These are phyloP conservation scores for Beris chalybata DNA, from an alignment of 2,888 invertebrate genomes.

Conservation along the genomic window DNA sequence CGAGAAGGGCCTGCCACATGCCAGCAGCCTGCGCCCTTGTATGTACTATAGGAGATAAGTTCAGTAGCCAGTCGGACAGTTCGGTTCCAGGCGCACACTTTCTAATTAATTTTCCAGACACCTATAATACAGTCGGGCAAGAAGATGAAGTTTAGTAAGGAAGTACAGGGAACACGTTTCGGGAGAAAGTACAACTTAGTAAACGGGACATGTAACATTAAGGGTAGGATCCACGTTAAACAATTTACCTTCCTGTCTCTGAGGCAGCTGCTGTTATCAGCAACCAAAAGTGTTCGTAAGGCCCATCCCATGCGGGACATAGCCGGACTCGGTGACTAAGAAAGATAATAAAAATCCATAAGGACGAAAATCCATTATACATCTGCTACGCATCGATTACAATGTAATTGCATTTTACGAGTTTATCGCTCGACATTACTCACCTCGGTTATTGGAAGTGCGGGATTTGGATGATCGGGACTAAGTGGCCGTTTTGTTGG, in stretches of 20 bases:
- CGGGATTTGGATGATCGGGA: conserved; percentile 68
- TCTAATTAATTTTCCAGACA: conserved; percentile 65
- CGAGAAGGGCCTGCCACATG: conserved; percentile 82
- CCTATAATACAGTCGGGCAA: conserved; percentile 44
- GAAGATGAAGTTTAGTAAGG: background rate
- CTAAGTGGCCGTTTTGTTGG: conserved; percentile 62
- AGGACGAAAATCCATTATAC: background rate
- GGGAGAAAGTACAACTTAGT: background rate
- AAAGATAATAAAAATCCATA: background rate
- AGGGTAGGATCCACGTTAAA: background rate
- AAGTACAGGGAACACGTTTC: too few relatives aligned
- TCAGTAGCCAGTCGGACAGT: conserved; percentile 78
- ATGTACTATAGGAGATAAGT: conserved; percentile 65
- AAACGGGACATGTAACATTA: conserved; percentile 1
- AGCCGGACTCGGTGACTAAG: conserved; percentile 64
- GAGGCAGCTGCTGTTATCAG: conserved; percentile 65
- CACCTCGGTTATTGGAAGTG: conserved; percentile 67
- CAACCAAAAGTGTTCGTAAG: conserved; percentile 67
- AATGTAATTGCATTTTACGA: background rate
- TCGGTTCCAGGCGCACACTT: conserved; percentile 77
- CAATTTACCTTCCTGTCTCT: conserved; percentile 63
- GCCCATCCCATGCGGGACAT: conserved; percentile 72
- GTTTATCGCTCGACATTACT: conserved; percentile 41
- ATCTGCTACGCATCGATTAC: background rate
- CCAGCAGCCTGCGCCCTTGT: conserved; percentile 72